These are phyloP conservation scores for Delia radicum DNA, from an alignment of 1,140 invertebrate genomes.

Conservation along the genomic window DNA sequence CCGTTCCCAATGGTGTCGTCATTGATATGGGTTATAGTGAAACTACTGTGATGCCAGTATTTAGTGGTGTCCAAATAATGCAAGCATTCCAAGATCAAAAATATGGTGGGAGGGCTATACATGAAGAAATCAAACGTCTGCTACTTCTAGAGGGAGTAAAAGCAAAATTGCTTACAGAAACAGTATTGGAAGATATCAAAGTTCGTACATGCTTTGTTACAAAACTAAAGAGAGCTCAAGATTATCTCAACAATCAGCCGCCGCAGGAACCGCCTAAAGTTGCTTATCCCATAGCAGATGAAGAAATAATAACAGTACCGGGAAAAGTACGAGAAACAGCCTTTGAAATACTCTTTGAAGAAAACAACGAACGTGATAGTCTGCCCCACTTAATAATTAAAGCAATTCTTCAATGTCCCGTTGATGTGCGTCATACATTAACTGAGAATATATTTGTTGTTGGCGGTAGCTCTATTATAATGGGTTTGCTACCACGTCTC, in stretches of 20 bases:
- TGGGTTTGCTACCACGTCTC: conserved; percentile 76
- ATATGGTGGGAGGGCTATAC: conserved; percentile 68
- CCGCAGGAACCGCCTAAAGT: conserved; percentile 63
- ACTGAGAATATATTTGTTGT: conserved; percentile 81
- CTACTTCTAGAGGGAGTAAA: conserved; percentile 56
- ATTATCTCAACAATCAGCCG: conserved; percentile 59
- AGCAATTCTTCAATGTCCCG: conserved; percentile 73
- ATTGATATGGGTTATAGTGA: conserved; percentile 87
- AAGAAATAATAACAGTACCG: conserved; percentile 63
- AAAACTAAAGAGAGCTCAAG: conserved; percentile 66
- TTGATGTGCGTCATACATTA: conserved; percentile 72
- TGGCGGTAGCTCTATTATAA: conserved; percentile 80
- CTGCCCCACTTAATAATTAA: conserved; percentile 83
- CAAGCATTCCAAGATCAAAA: conserved; percentile 77
- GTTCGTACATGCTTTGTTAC: conserved; percentile 82
- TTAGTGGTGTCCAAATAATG: conserved; percentile 79
- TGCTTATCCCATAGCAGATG: conserved; percentile 71
- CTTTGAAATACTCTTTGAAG: conserved; percentile 81
- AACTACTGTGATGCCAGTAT: conserved; percentile 78
- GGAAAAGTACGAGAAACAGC: conserved; percentile 75
- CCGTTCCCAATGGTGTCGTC: conserved; percentile 75
- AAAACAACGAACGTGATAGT: conserved; percentile 80
- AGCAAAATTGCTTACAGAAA: conserved; percentile 58
- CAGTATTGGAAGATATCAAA: conserved; percentile 70
- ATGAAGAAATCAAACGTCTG: conserved; percentile 59